phyloP scores from a whole-genome alignment of 2,888 invertebrate species.

The Willowsia nigromaculata region DNA sequence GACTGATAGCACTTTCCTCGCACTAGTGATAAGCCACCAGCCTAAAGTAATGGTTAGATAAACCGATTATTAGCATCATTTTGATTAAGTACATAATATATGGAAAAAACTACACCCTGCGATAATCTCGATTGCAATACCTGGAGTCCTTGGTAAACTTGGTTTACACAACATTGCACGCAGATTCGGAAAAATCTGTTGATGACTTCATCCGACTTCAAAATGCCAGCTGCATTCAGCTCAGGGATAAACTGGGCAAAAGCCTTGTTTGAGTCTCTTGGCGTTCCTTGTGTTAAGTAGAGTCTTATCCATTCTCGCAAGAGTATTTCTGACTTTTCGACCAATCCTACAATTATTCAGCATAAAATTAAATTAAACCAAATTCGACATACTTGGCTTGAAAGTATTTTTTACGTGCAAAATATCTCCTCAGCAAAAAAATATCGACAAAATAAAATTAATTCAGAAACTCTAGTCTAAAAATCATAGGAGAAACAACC shows the following conservation, averaged over 20 bases:
- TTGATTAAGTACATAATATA: background rate
- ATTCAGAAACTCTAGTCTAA: slow-evolving; percentile 76
- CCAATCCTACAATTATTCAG: slow-evolving; percentile 84
- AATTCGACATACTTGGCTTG: background rate
- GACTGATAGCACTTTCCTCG: slow-evolving; percentile 97
- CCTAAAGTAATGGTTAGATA: slow-evolving; percentile 62
- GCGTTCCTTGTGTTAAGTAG: slow-evolving; percentile 89
- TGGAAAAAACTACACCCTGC: too few relatives aligned
- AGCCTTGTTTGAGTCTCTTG: slow-evolving; percentile 92
- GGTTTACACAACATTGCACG: slow-evolving; percentile 80
- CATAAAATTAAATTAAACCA: background rate
- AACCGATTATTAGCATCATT: background rate
- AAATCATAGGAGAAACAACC: slow-evolving; percentile 54
- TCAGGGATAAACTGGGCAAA: slow-evolving; percentile 95
- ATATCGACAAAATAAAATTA: slow-evolving; percentile 46
- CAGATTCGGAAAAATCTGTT: slow-evolving; percentile 98
- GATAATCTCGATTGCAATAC: too few relatives aligned
- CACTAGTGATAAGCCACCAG: slow-evolving; percentile 82
- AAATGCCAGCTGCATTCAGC: slow-evolving; percentile 97
- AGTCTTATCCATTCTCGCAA: slow-evolving; percentile 97
- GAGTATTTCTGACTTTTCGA: slow-evolving; percentile 96
- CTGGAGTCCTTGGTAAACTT: slow-evolving; percentile 78
- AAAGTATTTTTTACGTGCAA: background rate
- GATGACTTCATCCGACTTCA: slow-evolving; percentile 98
- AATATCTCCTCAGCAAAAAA: slow-evolving; percentile 65